These are phyloP conservation scores for Geotrupes spiniger DNA, from an alignment of 2,888 invertebrate genomes.

Conservation along the genomic window DNA sequence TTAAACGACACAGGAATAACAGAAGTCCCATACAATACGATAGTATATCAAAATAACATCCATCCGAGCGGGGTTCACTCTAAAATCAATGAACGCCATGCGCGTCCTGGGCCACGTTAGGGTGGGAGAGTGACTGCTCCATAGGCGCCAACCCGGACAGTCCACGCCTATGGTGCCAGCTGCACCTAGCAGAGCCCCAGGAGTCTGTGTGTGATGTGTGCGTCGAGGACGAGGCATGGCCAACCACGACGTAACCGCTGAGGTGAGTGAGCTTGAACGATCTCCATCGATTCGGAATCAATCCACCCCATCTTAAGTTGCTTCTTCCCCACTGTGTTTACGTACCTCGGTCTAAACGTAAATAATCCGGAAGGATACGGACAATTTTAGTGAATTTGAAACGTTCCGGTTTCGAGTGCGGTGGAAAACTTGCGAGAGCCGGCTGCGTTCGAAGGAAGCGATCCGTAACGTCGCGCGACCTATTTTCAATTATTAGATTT, in stretches of 20 bases:
- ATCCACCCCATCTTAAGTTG: no score
- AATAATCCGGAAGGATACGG: no score
- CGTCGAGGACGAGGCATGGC: constrained; percentile 43
- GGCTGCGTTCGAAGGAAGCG: no score
- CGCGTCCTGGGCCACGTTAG: constrained; percentile 41
- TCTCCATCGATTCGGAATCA: not conserved
- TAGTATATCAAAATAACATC: constrained; percentile 43
- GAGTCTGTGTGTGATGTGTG: constrained; percentile 45
- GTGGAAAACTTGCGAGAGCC: no score
- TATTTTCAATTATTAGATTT: no score
- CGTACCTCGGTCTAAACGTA: no score
- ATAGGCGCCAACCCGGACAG: constrained; percentile 50
- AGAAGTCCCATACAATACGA: constrained; percentile 34
- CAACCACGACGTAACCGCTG: constrained; percentile 37
- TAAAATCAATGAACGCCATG: constrained; percentile 49
- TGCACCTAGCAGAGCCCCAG: constrained; percentile 46
- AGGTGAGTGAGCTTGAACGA: constrained; percentile 30
- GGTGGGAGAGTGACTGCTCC: constrained; percentile 35
- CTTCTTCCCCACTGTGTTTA: no score
- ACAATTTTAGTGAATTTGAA: no score
- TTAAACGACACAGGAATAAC: constrained; percentile 31
- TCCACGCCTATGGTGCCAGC: constrained; percentile 52
- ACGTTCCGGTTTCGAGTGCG: no score
- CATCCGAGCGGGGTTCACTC: constrained; percentile 35
- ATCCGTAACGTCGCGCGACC: no score